Conservation (phyloP, 1,140 invertebrate genomes). For the Rhagoletis zephyria region DNA sequence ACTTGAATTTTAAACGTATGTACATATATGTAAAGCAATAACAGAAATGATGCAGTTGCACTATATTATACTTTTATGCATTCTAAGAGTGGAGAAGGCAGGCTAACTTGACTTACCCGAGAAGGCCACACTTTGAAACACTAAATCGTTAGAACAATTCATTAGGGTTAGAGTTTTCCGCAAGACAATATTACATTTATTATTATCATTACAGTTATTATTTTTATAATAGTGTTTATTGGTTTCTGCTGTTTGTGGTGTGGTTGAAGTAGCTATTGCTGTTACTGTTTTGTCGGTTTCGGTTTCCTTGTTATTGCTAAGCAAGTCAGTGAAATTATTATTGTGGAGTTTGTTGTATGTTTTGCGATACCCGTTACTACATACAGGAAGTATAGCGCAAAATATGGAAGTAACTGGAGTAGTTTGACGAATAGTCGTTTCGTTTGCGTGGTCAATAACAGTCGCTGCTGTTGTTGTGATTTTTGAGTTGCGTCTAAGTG, state of each 20-base stretch:
- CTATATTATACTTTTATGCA: not conserved
- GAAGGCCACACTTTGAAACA: slow-evolving; percentile 94
- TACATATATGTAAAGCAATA: slow-evolving; percentile 44
- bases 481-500: not conserved
- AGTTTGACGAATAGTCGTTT: not conserved
- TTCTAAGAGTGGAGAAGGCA: not conserved
- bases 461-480: not conserved
- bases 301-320: not conserved
- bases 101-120: slow-evolving; percentile 91
- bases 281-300: not conserved
- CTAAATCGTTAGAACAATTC: slow-evolving; percentile 76
- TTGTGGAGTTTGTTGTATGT: slow-evolving; percentile 44
- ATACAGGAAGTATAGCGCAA: slow-evolving; percentile 16
- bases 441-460: no score
- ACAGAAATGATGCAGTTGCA: slow-evolving; percentile 8
- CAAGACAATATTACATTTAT: slow-evolving; percentile 70
- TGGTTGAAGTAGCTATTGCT: not conserved
- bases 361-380: slow-evolving; percentile 33
- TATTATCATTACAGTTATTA: slow-evolving; percentile 58
- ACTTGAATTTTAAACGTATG: not conserved
- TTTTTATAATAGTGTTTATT: slow-evolving; percentile 59
- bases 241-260: not conserved
- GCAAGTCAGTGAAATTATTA: not conserved
- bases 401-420: slow-evolving; percentile 15
- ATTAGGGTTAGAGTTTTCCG: slow-evolving; percentile 71